phyloP scores from a whole-genome alignment of 2,888 invertebrate genomes.

The Lasioglossum figueresi region DNA sequence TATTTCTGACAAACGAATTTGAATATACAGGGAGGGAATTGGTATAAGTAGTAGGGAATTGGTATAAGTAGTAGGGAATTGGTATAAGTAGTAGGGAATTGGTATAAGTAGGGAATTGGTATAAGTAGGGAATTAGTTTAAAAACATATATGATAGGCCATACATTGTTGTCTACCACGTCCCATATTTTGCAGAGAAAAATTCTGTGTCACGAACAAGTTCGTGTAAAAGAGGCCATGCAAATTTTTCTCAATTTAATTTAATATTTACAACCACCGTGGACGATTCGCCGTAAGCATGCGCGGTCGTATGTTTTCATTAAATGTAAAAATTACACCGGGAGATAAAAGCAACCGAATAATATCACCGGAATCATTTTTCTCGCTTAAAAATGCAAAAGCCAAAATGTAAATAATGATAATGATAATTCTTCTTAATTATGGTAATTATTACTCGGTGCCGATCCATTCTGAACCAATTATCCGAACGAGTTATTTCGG shows the following conservation, averaged over 20 bases:
- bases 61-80: background rate
- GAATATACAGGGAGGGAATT: background rate
- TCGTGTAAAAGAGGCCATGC: background rate
- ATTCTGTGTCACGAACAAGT: conserved; percentile 4
- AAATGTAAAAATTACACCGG: conserved; percentile 25
- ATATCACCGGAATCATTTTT: conserved; percentile 23
- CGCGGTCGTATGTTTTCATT: conserved; percentile 24
- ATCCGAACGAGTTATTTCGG: background rate
- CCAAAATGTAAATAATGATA: background rate
- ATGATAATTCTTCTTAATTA: conserved; percentile 13
- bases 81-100: background rate
- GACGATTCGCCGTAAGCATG: background rate
- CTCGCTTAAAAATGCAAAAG: background rate
- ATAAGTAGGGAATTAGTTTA: background rate
- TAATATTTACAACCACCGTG: conserved; percentile 15
- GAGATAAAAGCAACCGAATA: conserved; percentile 25
- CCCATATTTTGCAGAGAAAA: background rate
- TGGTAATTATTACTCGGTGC: background rate
- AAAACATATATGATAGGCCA: background rate
- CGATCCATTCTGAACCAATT: background rate
- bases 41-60: background rate
- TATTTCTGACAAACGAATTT: background rate
- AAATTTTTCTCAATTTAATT: conserved; percentile 37
- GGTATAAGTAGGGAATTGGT: background rate
- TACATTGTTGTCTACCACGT: background rate